Evolutionary conservation across 1,140 invertebrate species (phyloP), one percentile per base, ranked within the genome.

Genomic region (Frieseomelitta varia): DNA sequence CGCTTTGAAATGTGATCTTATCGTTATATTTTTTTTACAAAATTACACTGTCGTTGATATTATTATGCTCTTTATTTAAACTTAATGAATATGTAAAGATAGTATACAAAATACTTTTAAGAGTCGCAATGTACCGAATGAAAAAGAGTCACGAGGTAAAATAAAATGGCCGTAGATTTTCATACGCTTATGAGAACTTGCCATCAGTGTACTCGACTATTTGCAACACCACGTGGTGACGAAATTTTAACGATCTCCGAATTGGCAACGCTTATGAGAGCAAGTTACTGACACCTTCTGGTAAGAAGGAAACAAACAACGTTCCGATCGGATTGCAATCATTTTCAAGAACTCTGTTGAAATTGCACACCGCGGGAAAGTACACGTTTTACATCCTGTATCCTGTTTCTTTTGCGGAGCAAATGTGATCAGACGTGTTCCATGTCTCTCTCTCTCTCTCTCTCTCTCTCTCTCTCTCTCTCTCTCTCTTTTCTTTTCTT

Each of bases 331-430:
- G 30, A 53, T 53, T 19, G 34, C 17, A 27, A 78, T 83, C 55
- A 30, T 71, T 65, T 17, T 55, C 74, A n/a, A 12, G 39, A 27
- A n/a, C 3, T 56, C 19, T 21, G 56, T 58, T 47, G 56, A 24
- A 10, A 58, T 68, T 71, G n/a, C 53, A 63, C 39, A 21, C 30
- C 55, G 4, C 17, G 47, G 53, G 55, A 71, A 79, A 79, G 51
- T 78, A 61, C 56, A 71, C 17, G 24, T 27, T 39, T 68, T 71
- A 47, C 55, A 79, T 39, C 39, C 79, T 65, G 47, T 47, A 75
- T 78, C 75, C 67, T 79, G 72, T 82, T 65, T 67, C 51, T 68
- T 47, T 47, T 56, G 53, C 30, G 19, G 67, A 21, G 27, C 51
- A 21, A 82, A 67, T 63, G 51, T 63, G 27, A 8, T 10, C 34